Percentiles rank a stretch among this genome's conserved stretches.
Conservation (phyloP, 2,113 vertebrate genomes). For the Myotis lucifugus region DNA sequence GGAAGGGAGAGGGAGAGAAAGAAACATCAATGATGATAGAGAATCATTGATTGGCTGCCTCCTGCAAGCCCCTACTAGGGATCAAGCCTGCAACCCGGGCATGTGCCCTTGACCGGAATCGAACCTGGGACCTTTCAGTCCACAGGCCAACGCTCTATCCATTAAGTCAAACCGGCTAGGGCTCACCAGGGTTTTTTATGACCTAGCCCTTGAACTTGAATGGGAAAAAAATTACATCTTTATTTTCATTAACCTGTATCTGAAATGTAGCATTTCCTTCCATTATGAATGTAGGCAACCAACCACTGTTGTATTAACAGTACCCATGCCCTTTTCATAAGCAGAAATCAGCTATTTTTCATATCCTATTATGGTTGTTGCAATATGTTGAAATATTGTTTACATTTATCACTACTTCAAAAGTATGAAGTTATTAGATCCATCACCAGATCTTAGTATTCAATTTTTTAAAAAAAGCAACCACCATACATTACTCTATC, state of each 20-base stretch:
- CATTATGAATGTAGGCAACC: background rate
- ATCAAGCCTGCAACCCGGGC: too few relatives aligned
- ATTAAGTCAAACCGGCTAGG: too few relatives aligned
- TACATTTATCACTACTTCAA: background rate
- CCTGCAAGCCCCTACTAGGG: too few relatives aligned
- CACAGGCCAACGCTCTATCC: too few relatives aligned
- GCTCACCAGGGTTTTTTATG: background rate
- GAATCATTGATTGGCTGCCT: too few relatives aligned
- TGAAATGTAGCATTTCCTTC: slow-evolving; percentile 8
- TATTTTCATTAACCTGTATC: background rate
- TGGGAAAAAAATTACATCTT: background rate
- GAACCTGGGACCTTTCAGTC: too few relatives aligned
- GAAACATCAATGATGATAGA: too few relatives aligned
- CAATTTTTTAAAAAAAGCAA: background rate
- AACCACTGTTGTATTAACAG: background rate
- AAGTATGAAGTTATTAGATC: slow-evolving; percentile 1
- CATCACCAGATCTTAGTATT: background rate
- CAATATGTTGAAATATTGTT: background rate
- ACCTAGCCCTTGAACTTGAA: background rate
- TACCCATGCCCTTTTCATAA: background rate
- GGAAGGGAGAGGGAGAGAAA: too few relatives aligned
- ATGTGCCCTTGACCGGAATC: too few relatives aligned
- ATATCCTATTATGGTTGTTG: background rate
- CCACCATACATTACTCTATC: background rate
- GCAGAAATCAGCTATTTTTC: slow-evolving; percentile 26